Percentiles rank a stretch among this genome's conserved stretches.
Conservation (phyloP, 2,888 invertebrate species). For the Drosophila mayaguana region DNA sequence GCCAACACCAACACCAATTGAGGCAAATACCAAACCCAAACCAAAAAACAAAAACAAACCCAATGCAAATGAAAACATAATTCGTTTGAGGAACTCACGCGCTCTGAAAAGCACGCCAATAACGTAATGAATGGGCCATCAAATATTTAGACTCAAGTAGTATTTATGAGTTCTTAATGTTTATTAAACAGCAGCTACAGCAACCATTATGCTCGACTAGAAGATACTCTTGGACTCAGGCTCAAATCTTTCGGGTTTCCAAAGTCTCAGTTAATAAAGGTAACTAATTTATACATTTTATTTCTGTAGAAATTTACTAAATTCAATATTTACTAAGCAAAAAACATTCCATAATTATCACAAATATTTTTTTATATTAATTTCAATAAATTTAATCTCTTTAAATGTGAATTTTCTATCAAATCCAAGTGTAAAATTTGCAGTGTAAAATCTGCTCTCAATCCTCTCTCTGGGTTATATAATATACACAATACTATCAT, state of each 20-base stretch:
- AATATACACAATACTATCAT: neutral
- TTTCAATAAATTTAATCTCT: neutral
- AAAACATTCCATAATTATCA: neutral
- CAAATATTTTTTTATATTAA: neutral
- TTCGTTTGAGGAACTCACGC: slow-evolving; percentile 62
- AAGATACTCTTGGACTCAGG: slow-evolving; percentile 14
- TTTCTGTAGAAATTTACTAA: neutral
- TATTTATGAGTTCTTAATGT: slow-evolving; percentile 53
- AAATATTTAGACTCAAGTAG: slow-evolving; percentile 50
- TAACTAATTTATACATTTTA: neutral
- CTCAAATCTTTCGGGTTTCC: neutral
- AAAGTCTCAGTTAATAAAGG: neutral
- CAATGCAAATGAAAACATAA: slow-evolving; percentile 38
- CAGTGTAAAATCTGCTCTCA: too few species aligned
- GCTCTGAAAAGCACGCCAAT: slow-evolving; percentile 71
- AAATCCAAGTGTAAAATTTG: too few species aligned
- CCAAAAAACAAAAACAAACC: slow-evolving; percentile 8
- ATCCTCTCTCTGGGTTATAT: neutral
- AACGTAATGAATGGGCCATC: slow-evolving; percentile 60
- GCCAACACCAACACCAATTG: slow-evolving; percentile 25
- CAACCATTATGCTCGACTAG: slow-evolving; percentile 5
- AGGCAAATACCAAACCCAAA: slow-evolving; percentile 14
- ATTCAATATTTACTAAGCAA: neutral
- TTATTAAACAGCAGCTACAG: slow-evolving; percentile 33
- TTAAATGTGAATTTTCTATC: too few species aligned